Conservation (phyloP, 2,797 vertebrate genomes). For the Microctenopoma stevenorrisi region DNA sequence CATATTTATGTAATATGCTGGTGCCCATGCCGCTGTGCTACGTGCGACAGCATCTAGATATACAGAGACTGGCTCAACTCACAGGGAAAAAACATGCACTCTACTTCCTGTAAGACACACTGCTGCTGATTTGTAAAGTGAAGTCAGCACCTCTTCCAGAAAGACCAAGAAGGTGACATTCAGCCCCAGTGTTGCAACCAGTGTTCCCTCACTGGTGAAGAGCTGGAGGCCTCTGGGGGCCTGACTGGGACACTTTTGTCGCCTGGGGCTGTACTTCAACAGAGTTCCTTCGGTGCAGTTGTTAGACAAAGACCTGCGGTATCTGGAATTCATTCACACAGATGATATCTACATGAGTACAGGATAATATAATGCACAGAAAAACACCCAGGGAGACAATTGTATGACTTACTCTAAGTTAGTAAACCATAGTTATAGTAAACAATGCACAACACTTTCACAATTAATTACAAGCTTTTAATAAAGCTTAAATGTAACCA, state of each 20-base stretch:
- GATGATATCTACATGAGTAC: conserved; percentile 11
- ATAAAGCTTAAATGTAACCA: not conserved
- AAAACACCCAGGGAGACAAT: not conserved
- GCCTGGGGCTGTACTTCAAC: conserved; percentile 87
- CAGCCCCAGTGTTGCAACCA: conserved; percentile 86
- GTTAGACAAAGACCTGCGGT: conserved; percentile 90
- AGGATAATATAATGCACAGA: not conserved
- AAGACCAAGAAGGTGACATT: conserved; percentile 93
- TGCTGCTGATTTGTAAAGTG: conserved; percentile 20
- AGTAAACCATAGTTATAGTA: not conserved
- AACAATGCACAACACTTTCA: not conserved
- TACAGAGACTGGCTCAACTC: conserved; percentile 7
- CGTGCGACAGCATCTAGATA: conserved; percentile 43
- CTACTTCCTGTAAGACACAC: conserved; percentile 1
- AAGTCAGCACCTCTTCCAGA: conserved; percentile 88
- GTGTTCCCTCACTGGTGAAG: conserved; percentile 87
- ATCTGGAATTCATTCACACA: conserved; percentile 77
- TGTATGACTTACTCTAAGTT: not conserved
- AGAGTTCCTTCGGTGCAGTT: conserved; percentile 91
- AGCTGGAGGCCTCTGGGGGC: conserved; percentile 89
- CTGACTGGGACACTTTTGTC: conserved; percentile 88
- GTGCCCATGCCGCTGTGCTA: conserved; percentile 14
- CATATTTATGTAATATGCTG: conserved; percentile 52
- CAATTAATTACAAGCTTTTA: not conserved
- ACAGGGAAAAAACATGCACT: conserved; percentile 19